These are phyloP conservation scores for Ceratina australensis DNA, from an alignment of 1,140 invertebrate species.

Conservation along the genomic window DNA sequence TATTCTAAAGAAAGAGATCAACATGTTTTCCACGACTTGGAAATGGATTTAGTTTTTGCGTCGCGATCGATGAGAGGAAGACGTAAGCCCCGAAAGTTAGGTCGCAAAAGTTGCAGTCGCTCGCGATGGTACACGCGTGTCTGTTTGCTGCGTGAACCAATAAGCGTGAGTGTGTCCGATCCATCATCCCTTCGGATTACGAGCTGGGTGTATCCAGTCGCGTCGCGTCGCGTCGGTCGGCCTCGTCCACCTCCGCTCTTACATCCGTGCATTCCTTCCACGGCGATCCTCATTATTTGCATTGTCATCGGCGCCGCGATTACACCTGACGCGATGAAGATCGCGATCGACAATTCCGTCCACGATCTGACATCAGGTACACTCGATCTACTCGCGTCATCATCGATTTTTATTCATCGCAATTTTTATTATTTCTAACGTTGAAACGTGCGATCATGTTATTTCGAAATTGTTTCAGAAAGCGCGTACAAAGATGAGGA, in stretches of 20 bases:
- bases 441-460: not conserved
- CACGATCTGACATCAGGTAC: conserved; percentile 1
- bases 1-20: too few species aligned
- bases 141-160: conserved; percentile 41
- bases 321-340: not conserved
- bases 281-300: conserved; percentile 15
- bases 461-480: conserved; percentile 65
- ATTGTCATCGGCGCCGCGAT: not conserved
- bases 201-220: conserved; percentile 28
- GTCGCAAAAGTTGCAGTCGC: not conserved
- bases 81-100: conserved; percentile 24
- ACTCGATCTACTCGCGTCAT: too few species aligned
- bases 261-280: not conserved
- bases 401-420: not conserved
- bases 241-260: too few species aligned
- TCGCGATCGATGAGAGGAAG: conserved; percentile 1
- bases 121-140: not conserved
- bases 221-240: too few species aligned
- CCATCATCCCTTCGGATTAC: conserved; percentile 59
- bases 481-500: conserved; percentile 77
- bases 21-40: too few species aligned
- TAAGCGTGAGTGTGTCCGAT: conserved; percentile 61
- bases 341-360: not conserved
- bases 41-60: not conserved
- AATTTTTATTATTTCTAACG: not conserved